Conservation (phyloP, 37 sponge, comb jelly and placozoan genomes). For the Dysidea cf. avara region DNA sequence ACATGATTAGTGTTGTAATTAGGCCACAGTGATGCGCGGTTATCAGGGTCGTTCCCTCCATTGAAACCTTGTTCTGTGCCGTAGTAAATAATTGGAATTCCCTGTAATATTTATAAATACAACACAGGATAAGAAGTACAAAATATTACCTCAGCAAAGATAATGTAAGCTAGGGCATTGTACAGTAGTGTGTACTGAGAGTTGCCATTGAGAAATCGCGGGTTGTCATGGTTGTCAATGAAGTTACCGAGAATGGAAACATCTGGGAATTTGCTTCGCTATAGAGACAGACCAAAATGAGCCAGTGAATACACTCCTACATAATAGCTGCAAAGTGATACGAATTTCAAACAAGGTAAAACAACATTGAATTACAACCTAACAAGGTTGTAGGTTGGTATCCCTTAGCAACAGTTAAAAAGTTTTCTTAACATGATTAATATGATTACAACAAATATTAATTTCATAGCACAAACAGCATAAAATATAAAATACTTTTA, state of each 20-base stretch:
- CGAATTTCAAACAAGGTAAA: too few species aligned
- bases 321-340: too few species aligned
- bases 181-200: conserved; percentile 40
- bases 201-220: conserved; percentile 58
- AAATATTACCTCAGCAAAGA: conserved; percentile 67
- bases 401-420: too few species aligned
- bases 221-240: conserved; percentile 80
- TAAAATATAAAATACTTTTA: too few species aligned
- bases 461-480: too few species aligned
- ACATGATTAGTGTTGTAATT: conserved; percentile 49
- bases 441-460: too few species aligned
- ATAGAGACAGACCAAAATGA: too few species aligned
- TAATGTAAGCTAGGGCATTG: conserved; percentile 67
- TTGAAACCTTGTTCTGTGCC: conserved; percentile 78
- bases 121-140: conserved; percentile 1
- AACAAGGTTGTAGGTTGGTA: too few species aligned
- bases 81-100: conserved; percentile 85
- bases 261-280: too few species aligned
- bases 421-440: too few species aligned
- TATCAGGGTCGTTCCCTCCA: conserved; percentile 57
- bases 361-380: too few species aligned
- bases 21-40: conserved; percentile 70
- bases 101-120: conserved; percentile 18
- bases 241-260: conserved; percentile 69
- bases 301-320: too few species aligned